These are phyloP conservation scores for Micrasema minimum DNA, from an alignment of 1,140 invertebrate species.

Conservation along the genomic window DNA sequence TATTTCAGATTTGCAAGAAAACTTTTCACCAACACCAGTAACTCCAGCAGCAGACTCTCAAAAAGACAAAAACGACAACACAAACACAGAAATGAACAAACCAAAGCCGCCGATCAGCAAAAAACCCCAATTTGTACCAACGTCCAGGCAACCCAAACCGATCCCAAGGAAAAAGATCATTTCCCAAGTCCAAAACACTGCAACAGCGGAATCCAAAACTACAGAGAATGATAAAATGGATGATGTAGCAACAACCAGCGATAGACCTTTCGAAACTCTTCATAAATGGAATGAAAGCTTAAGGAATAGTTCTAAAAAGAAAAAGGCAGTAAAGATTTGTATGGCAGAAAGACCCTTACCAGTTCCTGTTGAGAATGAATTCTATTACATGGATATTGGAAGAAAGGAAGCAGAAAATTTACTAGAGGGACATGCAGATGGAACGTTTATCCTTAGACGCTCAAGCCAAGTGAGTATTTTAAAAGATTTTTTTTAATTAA, in stretches of 20 bases:
- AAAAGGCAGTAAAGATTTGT: slow-evolving; percentile 41
- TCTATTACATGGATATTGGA: slow-evolving; percentile 64
- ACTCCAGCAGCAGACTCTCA: not conserved
- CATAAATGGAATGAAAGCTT: slow-evolving; percentile 50
- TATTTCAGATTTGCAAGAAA: slow-evolving; percentile 2
- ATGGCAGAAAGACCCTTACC: slow-evolving; percentile 62
- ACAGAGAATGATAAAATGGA: slow-evolving; percentile 8
- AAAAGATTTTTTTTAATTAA: too few relatives aligned
- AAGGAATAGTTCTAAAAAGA: slow-evolving; percentile 35
- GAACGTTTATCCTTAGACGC: slow-evolving; percentile 61
- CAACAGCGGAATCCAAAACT: not conserved
- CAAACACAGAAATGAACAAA: not conserved
- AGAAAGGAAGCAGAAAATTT: slow-evolving; percentile 61
- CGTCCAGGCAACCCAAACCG: slow-evolving; percentile 8
- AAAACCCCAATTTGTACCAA: slow-evolving; percentile 9
- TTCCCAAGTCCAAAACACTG: not conserved
- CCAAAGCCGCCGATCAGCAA: slow-evolving; percentile 24
- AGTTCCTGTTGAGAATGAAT: slow-evolving; percentile 64
- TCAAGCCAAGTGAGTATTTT: slow-evolving; percentile 65
- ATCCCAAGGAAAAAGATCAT: not conserved
- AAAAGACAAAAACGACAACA: not conserved
- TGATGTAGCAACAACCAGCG: not conserved
- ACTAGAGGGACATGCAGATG: slow-evolving; percentile 62
- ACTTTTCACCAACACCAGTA: too few relatives aligned
- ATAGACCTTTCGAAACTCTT: slow-evolving; percentile 45